Base-by-base conservation (phyloP, 2,797 vertebrate species). In the Neomorphus geoffroyi region DNA sequence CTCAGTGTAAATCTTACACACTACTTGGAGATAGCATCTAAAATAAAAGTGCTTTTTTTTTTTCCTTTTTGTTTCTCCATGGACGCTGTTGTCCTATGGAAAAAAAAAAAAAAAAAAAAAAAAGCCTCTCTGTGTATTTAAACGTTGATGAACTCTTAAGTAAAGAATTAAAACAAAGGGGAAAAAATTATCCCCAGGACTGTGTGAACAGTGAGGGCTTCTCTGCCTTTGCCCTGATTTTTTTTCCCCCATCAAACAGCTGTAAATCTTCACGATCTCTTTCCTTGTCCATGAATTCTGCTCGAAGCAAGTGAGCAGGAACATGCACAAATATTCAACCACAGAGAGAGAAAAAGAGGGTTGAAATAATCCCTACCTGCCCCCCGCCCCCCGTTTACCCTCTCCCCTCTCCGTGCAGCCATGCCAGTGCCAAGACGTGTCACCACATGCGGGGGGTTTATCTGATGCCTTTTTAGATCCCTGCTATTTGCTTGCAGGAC, bases 121-220 rank as follows among this genome's bases (percentile, higher is more conserved):
- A 94, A 91, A 51, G 39, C 15, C 56, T 81, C 30, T 84, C 73
- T 91, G 32, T 79, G 54, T 77, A 37, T 95, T 92, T 94, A 90
- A 88, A 88, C 3, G 41, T 22, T 74, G 71, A 94, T 95, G 74
- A 94, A 90, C 94, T 94, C 81, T 77, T 85, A 91, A 92, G 80
- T 82, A 92, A 93, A 96, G 91, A 91, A 90, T 73, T 92, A 93
- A 94, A 96, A 94, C 79, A 94, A 86, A 93, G 26, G 39, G 0
- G n/a, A 77, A 64, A 85, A 74, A 69, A 64, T 45, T 62, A 80
- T 80, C 86, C 75, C 70, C 75, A 79, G 66, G 57, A 95, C 65
- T 50, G 23, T 73, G 69, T 85, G 93, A 90, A 57, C 80, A 86
- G 51, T 9, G 19, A 93, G 22, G 45, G 39, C 30, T 66, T 30